Evolutionary conservation across 2,797 vertebrate species (phyloP).

Genomic region (Pogoniulus pusillus): DNA sequence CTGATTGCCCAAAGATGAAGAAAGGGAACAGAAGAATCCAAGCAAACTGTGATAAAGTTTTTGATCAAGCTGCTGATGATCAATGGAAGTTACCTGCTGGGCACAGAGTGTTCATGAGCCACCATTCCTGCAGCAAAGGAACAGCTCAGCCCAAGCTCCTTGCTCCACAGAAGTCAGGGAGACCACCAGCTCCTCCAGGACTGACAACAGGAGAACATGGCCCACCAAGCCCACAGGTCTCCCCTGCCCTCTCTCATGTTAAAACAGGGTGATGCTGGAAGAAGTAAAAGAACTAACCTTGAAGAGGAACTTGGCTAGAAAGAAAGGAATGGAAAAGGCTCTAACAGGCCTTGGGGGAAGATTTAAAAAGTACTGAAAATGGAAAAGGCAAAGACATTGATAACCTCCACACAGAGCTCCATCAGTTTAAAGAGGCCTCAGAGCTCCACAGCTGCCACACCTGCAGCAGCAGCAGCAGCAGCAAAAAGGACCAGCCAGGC

Average conservation of each 20-base stretch:
- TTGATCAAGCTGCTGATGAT: slow-evolving; percentile 66
- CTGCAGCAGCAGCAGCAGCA: not conserved
- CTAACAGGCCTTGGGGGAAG: not conserved
- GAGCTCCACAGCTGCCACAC: not conserved
- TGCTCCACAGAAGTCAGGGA: not conserved
- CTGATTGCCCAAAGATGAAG: slow-evolving; percentile 28
- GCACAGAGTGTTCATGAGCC: slow-evolving; percentile 52
- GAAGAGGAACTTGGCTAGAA: not conserved
- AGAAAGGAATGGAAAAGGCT: not conserved
- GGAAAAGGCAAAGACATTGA: not conserved
- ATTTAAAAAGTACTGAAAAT: no score
- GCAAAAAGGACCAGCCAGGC: not conserved
- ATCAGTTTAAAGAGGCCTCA: not conserved
- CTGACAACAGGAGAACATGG: not conserved
- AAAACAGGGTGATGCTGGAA: not conserved
- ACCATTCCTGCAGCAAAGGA: not conserved
- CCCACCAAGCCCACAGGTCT: not conserved
- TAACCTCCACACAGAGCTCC: not conserved
- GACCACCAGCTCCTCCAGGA: not conserved
- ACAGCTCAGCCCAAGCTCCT: not conserved
- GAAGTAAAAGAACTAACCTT: not conserved
- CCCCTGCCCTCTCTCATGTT: not conserved
- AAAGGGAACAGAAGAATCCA: slow-evolving; percentile 48
- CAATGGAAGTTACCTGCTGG: slow-evolving; percentile 62
- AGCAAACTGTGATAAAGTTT: slow-evolving; percentile 42